Conservation (phyloP, 2,113 vertebrate genomes). For the Elanus axillaris region DNA sequence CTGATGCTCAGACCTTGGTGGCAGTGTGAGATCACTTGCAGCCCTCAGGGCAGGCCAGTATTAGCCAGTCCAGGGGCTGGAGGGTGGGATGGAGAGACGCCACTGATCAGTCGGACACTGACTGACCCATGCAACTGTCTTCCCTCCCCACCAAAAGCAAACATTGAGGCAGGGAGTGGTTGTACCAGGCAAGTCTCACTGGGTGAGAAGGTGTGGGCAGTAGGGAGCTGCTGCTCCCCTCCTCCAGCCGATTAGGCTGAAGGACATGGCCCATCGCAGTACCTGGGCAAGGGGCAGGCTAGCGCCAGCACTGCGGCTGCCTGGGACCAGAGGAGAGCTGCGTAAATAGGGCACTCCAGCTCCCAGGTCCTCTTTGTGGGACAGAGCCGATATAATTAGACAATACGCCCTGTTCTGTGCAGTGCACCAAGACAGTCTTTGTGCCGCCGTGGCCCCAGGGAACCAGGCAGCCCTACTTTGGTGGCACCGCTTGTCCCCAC, state of each 20-base stretch:
- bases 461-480: constrained; percentile 35
- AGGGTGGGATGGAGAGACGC: background rate
- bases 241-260: background rate
- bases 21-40: accelerated
- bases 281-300: accelerated
- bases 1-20: background rate
- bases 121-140: background rate
- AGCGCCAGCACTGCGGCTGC: background rate
- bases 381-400: constrained; percentile 69
- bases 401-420: constrained; percentile 1
- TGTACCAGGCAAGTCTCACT: background rate
- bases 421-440: background rate
- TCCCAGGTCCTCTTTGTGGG: constrained; percentile 21
- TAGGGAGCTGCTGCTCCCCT: background rate
- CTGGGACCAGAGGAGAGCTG: background rate
- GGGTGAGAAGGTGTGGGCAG: accelerated
- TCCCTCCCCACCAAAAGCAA: background rate
- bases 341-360: constrained; percentile 20
- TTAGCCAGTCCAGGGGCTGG: background rate
- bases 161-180: accelerated
- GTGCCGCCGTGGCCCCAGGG: background rate
- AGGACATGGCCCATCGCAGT: accelerated
- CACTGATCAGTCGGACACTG: no score
- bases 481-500: background rate
- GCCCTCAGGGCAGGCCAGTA: background rate